Base-by-base conservation (phyloP, 1,140 invertebrate species). In the Chlorops oryzae region DNA sequence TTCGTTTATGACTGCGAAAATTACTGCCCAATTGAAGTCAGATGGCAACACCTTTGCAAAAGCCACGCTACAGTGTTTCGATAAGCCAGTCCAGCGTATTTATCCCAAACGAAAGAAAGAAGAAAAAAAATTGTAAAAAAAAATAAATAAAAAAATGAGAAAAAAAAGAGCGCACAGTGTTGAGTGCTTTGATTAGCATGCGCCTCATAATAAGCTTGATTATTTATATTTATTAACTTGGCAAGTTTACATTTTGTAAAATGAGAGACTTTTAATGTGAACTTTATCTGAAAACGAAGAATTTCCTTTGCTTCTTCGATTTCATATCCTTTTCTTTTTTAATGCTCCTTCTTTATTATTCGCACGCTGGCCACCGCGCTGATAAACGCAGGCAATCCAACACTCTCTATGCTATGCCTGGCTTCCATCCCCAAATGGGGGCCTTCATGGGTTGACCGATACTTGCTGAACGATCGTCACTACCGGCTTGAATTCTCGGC, bases 201-300 rank as follows among this genome's bases (percentile, higher is more conserved):
- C 55, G 59, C 64, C 35, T 5, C 6, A 42, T 68, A 68, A 68
- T 68, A 68, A 68, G 65, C 61, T 56, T 56, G 65, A 67, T 68
- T 68, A 68, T 68, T 68, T 68, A 65, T 69, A 65, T 68, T 69
- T 68, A 68, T 69, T 65, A 69, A 63, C 65, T 68, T 65, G 64
- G 65, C 65, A 68, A 65, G 65, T 69, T 69, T 68, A 68, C 65
- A 69, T 69, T 68, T 69, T 69, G 65, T 69, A 69, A 68, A 68
- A 69, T 63, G 65, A 69, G 65, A 69, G 65, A 69, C 58, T 69
- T 62, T 69, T 69, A 69, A 69, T 69, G 65, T 69, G 65, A 68
- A 68, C 63, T 69, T 69, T 69, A 69, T 69, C 65, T 55, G 55
- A 39, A 47, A 47, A 42, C 54, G 50, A 52, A 52, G 57, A 57